Evolutionary conservation across 2,888 invertebrate genomes (phyloP).

Genomic region (Dryococelus australis): DNA sequence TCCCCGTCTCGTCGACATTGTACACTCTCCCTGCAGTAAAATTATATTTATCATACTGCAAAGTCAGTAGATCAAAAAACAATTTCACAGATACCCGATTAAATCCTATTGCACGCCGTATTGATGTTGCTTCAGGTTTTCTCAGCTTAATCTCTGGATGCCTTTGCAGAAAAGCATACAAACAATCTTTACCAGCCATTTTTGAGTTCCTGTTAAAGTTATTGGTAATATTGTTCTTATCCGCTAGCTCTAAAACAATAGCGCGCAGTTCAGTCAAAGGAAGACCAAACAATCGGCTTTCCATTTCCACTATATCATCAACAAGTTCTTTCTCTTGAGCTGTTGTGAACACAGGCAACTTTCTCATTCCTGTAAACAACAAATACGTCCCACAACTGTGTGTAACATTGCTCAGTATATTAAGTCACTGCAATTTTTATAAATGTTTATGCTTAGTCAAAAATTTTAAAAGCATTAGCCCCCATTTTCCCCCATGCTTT

Average conservation of each 20-base stretch:
- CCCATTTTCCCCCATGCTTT: background rate
- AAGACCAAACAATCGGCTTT: background rate
- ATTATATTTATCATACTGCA: background rate
- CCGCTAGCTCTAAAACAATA: background rate
- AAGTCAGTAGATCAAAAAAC: background rate
- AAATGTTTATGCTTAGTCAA: constrained; percentile 5
- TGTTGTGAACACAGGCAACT: constrained; percentile 10
- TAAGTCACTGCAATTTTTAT: background rate
- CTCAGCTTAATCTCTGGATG: background rate
- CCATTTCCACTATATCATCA: background rate
- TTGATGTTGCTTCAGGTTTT: background rate
- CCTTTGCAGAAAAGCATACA: background rate
- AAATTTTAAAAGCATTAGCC: background rate
- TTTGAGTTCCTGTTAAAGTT: background rate
- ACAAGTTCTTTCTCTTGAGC: background rate
- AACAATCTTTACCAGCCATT: background rate
- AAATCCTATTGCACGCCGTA: background rate
- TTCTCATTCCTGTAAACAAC: background rate
- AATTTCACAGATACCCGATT: background rate
- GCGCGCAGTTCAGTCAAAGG: background rate
- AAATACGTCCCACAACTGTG: background rate
- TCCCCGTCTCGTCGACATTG: background rate
- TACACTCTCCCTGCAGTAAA: background rate
- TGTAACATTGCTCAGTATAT: background rate
- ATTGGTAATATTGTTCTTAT: constrained; percentile 16